These are phyloP conservation scores for Diprion similis DNA, from an alignment of 1,140 invertebrate genomes.

Conservation along the genomic window DNA sequence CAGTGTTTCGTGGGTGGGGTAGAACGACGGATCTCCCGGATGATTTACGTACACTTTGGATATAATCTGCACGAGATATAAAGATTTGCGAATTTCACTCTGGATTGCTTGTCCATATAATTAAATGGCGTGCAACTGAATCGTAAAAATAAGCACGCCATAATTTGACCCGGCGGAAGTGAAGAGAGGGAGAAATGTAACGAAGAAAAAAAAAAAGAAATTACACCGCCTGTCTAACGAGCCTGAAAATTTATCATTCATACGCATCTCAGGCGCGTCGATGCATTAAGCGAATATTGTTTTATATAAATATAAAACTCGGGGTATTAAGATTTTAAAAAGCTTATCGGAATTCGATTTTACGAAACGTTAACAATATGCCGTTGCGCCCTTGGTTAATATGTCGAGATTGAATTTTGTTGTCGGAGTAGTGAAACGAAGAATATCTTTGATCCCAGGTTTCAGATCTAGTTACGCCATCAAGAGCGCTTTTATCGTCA, in stretches of 20 bases:
- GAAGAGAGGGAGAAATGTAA: no score
- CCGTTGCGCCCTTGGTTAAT: neutral
- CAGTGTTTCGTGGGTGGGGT: neutral
- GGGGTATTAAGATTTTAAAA: neutral
- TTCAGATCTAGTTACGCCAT: neutral
- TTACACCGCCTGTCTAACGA: no score
- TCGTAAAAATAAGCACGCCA: no score
- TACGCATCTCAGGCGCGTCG: no score
- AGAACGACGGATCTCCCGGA: neutral
- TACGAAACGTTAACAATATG: neutral
- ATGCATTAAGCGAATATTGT: no score
- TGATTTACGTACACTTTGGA: neutral
- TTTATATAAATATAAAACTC: no score
- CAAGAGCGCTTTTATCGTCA: neutral
- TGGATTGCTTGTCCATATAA: neutral
- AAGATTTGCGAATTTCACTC: neutral
- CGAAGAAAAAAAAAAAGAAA: no score
- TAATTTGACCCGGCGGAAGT: no score
- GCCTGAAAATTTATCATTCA: no score
- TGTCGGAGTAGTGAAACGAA: neutral
- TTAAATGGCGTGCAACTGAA: neutral
- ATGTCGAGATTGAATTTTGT: neutral
- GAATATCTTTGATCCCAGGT: neutral
- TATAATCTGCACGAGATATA: neutral
- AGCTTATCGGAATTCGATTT: neutral